These are phyloP conservation scores for Oreocharis arfaki DNA, from an alignment of 2,113 vertebrate species.

Conservation along the genomic window DNA sequence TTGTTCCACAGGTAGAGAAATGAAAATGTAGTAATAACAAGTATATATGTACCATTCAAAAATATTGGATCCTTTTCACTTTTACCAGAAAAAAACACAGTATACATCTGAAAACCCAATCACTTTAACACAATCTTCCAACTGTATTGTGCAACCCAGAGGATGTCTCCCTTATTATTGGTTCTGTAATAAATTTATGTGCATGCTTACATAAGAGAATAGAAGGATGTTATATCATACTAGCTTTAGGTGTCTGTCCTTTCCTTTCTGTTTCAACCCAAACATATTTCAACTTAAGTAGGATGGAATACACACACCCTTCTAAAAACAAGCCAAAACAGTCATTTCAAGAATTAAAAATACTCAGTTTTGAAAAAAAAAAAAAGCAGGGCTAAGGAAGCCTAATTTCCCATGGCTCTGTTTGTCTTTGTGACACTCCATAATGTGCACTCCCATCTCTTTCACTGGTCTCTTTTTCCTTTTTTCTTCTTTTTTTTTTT, in stretches of 20 bases:
- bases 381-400: neutral
- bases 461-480: neutral
- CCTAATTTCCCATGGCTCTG: neutral
- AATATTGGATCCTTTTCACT: neutral
- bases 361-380: neutral
- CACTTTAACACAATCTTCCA: neutral
- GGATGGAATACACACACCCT: neutral
- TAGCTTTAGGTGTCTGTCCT: neutral
- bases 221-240: neutral
- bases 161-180: neutral
- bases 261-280: neutral
- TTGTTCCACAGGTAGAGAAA: neutral
- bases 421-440: neutral
- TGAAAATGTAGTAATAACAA: neutral
- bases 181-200: neutral
- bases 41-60: neutral
- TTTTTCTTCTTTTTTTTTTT: neutral
- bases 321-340: neutral
- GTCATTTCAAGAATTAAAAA: neutral
- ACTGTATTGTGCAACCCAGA: neutral
- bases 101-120: neutral
- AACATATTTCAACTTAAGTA: neutral
- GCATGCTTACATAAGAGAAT: neutral
- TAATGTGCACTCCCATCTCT: neutral
- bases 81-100: neutral